Conservation (phyloP, 2,797 vertebrate genomes). For the Pampus argenteus region DNA sequence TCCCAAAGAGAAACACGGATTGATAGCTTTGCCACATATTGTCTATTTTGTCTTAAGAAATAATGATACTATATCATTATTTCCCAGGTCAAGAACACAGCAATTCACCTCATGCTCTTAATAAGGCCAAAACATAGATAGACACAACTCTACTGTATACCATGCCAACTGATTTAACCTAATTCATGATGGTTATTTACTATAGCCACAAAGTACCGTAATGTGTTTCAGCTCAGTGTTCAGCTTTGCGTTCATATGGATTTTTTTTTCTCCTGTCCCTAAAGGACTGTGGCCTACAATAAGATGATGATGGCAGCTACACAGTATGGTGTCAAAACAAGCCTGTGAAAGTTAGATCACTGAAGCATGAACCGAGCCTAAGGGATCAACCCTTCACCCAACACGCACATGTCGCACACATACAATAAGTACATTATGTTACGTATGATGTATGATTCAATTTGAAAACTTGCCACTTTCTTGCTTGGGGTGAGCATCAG, state of each 20-base stretch:
- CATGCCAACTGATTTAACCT: background rate
- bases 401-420: conserved; percentile 13
- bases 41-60: conserved; percentile 62
- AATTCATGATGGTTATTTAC: background rate
- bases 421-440: background rate
- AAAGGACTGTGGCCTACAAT: conserved; percentile 14
- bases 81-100: conserved; percentile 39
- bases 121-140: conserved; percentile 7
- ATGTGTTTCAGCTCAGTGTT: background rate
- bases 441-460: conserved; percentile 28
- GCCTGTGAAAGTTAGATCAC: conserved; percentile 38
- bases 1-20: conserved; percentile 4
- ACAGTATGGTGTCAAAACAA: conserved; percentile 41
- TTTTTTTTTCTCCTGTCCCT: conserved; percentile 16
- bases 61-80: conserved; percentile 37
- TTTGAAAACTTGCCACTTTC: conserved; percentile 39
- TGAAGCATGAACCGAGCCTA: conserved; percentile 51
- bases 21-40: conserved; percentile 34
- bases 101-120: conserved; percentile 1
- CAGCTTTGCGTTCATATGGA: background rate
- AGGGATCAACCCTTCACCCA: conserved; percentile 33
- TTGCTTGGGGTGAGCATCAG: background rate
- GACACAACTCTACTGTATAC: background rate
- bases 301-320: conserved; percentile 23
- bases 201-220: background rate